These are phyloP conservation scores for Portunus trituberculatus DNA, from an alignment of 1,140 invertebrate species.

Conservation along the genomic window DNA sequence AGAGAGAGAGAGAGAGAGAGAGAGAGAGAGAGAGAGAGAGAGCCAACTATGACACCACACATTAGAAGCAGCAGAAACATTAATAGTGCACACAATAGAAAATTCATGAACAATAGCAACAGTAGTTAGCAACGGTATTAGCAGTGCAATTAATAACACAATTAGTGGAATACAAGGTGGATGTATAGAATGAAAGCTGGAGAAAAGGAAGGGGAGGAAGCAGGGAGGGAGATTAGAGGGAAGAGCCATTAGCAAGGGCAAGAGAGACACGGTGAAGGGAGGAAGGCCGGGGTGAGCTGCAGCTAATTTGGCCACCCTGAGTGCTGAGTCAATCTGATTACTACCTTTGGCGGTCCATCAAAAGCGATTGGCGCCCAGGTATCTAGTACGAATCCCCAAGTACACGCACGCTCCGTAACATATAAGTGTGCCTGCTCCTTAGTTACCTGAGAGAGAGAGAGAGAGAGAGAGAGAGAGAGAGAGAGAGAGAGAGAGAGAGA, in stretches of 20 bases:
- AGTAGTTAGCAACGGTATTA: slow-evolving; percentile 7
- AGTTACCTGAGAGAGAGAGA: neutral
- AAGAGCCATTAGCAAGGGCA: neutral
- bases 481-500: too few species aligned
- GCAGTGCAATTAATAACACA: neutral
- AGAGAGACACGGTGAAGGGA: neutral
- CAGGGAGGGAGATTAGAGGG: neutral
- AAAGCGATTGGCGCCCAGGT: neutral
- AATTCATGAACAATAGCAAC: neutral
- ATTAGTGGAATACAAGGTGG: neutral
- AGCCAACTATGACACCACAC: neutral
- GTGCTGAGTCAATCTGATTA: neutral
- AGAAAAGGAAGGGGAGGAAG: neutral
- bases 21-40: slow-evolving; percentile 11
- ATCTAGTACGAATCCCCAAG: neutral
- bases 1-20: slow-evolving; percentile 16
- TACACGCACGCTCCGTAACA: neutral
- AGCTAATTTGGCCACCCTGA: neutral
- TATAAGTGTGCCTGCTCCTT: neutral
- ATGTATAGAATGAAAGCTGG: neutral
- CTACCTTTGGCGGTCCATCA: neutral
- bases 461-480: too few species aligned
- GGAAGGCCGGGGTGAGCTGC: neutral
- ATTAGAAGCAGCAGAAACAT: neutral
- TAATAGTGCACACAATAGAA: neutral